Evolutionary conservation across 2,888 invertebrate species (phyloP), one percentile per base, ranked within the genome.

Genomic region (Dynastes hyllus): DNA sequence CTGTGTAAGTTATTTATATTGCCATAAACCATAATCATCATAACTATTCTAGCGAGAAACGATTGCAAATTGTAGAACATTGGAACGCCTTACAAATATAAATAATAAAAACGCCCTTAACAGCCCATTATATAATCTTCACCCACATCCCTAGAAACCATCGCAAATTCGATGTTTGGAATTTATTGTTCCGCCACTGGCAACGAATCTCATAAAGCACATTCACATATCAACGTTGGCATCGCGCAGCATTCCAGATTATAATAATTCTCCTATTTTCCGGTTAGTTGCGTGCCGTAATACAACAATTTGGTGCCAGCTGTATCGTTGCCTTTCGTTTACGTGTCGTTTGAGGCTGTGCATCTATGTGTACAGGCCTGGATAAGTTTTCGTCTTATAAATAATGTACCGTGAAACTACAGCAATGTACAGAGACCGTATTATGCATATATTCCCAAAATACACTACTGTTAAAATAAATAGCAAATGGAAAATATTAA

Each of bases 201-300:
- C 69, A n/a, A 53, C 51, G 50, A 69, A 58, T 37, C 55, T 58
- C 58, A 40, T 55, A 40, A 76, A 77, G 58, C 40, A 45, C 69
- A 55, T 51, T 53, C 70, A 29, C 58, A 69, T 77, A 58, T 67
- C 77, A 40, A 61, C 55, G 69, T 53, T 67, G 58, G 58, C 67
- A 70, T 70, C 45, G 45, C 58, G 22, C 32, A 22, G 51, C 75
- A 66, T 76, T 76, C 76, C n/a, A 55, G 61, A 69, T 79, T 55
- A 61, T 70, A 77, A 69, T 80, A 80, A 81, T 81, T 78, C 79
- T 76, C 79, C 78, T 78, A 81, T 81, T 81, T 81, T 81, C 79
- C 78, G 81, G 79, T 80, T 77, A 79, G 79, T 79, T 80, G 77
- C 75, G 22, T 71, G 27, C 53, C 37, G 66, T 81, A 79, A 69